Evolutionary conservation across 2,888 invertebrate species (phyloP).

Genomic region (Drosophila picticornis): DNA sequence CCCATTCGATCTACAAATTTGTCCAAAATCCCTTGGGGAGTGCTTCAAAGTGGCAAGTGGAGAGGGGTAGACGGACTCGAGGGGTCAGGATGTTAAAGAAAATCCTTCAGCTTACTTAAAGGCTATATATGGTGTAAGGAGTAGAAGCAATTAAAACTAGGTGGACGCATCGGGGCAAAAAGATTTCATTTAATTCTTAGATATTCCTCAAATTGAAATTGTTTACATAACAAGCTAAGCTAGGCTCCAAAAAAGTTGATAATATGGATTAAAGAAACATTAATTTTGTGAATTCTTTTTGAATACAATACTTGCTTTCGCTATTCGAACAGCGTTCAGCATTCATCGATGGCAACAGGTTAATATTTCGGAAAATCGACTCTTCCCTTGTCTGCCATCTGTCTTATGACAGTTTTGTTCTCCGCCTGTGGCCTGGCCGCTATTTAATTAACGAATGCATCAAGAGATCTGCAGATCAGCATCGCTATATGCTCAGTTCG

Average conservation of each 20-base stretch:
- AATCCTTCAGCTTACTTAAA: too few species aligned
- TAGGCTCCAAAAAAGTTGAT: too few species aligned
- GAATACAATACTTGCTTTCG: background rate
- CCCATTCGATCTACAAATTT: background rate
- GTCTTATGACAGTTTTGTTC: background rate
- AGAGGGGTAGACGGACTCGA: background rate
- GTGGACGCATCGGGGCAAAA: background rate
- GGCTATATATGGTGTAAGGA: background rate
- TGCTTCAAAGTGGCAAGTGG: background rate
- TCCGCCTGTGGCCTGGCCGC: background rate
- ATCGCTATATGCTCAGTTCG: background rate
- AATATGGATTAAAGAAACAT: background rate
- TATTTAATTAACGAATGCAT: conserved; percentile 1
- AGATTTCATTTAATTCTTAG: background rate
- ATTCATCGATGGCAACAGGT: too few species aligned
- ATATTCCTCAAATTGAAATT: background rate
- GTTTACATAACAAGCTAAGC: background rate
- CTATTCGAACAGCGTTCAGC: too few species aligned
- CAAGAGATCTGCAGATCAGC: background rate
- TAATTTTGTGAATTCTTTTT: background rate
- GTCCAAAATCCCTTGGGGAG: background rate
- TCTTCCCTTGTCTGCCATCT: background rate
- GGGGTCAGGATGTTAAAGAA: background rate
- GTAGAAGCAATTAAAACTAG: background rate
- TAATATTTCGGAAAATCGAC: background rate